Evolutionary conservation across 2,797 vertebrate genomes (phyloP).

Genomic region (Sebastiscus albofasciatus): DNA sequence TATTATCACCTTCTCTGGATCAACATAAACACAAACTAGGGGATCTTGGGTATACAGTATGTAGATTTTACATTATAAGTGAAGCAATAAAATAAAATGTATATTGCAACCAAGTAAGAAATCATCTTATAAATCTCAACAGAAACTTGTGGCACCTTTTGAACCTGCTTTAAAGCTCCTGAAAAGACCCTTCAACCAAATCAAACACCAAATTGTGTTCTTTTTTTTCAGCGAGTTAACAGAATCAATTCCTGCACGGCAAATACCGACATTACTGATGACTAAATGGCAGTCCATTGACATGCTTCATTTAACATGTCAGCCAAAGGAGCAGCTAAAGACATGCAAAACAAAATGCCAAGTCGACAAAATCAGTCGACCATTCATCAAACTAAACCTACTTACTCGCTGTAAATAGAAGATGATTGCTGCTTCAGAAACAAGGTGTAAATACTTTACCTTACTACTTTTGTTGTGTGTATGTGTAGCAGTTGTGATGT

Average conservation of each 20-base stretch:
- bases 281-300: conserved; percentile 47
- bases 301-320: conserved; percentile 52
- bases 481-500: neutral
- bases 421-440: conserved; percentile 1
- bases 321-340: conserved; percentile 22
- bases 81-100: neutral
- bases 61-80: neutral
- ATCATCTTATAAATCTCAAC: neutral
- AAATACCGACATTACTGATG: conserved; percentile 17
- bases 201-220: neutral
- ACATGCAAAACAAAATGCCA: conserved; percentile 50
- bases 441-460: neutral
- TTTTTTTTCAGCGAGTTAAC: conserved; percentile 1
- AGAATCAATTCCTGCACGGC: conserved; percentile 35
- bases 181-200: neutral
- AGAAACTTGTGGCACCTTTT: neutral
- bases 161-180: neutral
- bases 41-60: neutral
- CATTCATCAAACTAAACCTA: conserved; percentile 23
- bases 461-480: neutral
- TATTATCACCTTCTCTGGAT: neutral
- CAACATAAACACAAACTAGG: neutral
- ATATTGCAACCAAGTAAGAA: neutral
- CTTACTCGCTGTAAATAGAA: conserved; percentile 2
- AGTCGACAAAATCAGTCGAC: conserved; percentile 46